These are phyloP conservation scores for Ophioninae sp. DNA, from an alignment of 2,888 invertebrate species.

Conservation along the genomic window DNA sequence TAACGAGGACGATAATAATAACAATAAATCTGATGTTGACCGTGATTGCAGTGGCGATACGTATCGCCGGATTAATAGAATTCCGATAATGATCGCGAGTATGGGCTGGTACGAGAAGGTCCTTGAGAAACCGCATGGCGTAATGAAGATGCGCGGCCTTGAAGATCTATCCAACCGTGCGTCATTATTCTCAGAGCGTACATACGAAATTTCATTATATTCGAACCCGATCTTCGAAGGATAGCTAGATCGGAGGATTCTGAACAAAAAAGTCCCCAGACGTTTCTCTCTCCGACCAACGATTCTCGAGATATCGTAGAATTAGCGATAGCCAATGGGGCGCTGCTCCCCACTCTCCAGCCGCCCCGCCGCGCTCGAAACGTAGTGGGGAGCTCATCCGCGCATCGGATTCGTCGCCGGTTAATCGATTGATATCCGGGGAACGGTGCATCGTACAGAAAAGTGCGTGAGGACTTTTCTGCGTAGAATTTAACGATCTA, in stretches of 20 bases:
- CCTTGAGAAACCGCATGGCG: conserved; percentile 5
- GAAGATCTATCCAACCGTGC: conserved; percentile 15
- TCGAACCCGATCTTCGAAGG: background rate
- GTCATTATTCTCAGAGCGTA: conserved; percentile 36
- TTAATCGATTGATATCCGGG: background rate
- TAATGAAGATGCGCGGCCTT: conserved; percentile 39
- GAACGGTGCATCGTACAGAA: background rate
- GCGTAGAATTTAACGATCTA: background rate
- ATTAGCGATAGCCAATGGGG: background rate
- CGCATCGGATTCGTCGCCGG: background rate
- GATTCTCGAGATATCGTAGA: background rate
- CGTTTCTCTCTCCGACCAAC: background rate
- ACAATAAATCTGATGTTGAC: conserved; percentile 25
- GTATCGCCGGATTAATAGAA: conserved; percentile 11
- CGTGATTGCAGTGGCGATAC: background rate
- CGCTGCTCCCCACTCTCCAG: background rate
- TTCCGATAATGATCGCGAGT: conserved; percentile 42
- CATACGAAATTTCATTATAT: background rate
- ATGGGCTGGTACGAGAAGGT: background rate
- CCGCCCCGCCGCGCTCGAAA: background rate
- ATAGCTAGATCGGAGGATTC: background rate
- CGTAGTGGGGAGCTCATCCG: background rate
- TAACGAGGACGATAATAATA: conserved; percentile 17
- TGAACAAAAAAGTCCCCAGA: background rate
- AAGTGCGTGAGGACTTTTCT: background rate